Evolutionary conservation across 2,888 invertebrate genomes (phyloP), one percentile per base, ranked within the genome.

Genomic region (Volucella inflata): DNA sequence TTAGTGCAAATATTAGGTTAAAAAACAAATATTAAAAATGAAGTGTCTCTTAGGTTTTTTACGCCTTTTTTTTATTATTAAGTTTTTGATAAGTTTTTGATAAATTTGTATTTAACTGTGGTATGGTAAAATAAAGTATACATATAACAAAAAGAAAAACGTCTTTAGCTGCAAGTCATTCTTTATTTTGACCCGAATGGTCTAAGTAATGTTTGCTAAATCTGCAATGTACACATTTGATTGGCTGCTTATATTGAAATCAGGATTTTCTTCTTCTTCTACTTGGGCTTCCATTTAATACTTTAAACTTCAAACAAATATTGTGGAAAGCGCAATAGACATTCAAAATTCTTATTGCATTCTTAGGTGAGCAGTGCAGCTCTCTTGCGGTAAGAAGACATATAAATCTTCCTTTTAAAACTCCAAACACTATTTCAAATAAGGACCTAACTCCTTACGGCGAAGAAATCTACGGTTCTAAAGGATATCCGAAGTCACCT

Each of bases 251-350:
- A 3, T 14, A 16, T 50, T 50, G 3, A 50, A 50, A 16, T 50
- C 16, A 50, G n/a, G n/a, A 2, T 14, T 16, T 50, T 11, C 14
- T 14, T 50, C 50, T 2, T 50, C 50, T 44, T 44, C 12, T 12
- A 44, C n/a, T 50, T 16, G 50, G 16, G 9, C 50, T 50, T 14
- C 16, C 50, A 50, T 50, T 16, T 53, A 21, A 53, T n/a, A 53
- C 53, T n/a, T 36, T 53, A 2, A 30, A 53, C 30, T 53, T 53
- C 14, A 53, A 8, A 50, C 65, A 46, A 12, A 64, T 38, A 30
- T 64, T 64, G 30, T 64, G 64, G n/a, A 64, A 36, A 3, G 65
- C 65, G 50, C 50, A 65, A 36, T 50, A 64, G 8, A 30, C 46
- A 30, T 64, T 64, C 11, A 64, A 46, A 16, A 38, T 10, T 64